Conservation (phyloP, 1,140 invertebrate genomes). For the Ptiloglossa arizonensis region DNA sequence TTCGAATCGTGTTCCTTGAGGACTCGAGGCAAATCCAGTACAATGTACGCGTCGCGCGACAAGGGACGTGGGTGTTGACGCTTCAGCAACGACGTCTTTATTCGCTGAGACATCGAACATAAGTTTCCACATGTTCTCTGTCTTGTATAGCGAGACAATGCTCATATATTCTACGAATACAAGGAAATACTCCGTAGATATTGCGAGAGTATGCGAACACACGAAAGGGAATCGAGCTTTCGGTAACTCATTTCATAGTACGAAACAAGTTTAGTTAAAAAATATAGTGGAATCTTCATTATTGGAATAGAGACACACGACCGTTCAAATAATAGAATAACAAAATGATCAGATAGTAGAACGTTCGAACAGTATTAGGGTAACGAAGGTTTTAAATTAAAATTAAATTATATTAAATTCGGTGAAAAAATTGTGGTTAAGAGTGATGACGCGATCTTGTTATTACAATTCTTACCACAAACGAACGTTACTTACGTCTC, state of each 20-base stretch:
- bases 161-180: slow-evolving; percentile 52
- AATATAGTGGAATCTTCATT: background rate
- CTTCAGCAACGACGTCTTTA: slow-evolving; percentile 67
- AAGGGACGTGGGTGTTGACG: slow-evolving; percentile 61
- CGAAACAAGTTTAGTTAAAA: background rate
- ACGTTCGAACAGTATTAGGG: too few species aligned
- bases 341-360: too few species aligned
- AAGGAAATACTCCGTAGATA: slow-evolving; percentile 15
- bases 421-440: too few species aligned
- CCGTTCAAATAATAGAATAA: background rate
- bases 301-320: background rate
- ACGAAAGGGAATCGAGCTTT: background rate
- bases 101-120: slow-evolving; percentile 65
- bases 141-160: slow-evolving; percentile 60
- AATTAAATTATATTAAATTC: too few species aligned
- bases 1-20: slow-evolving; percentile 41
- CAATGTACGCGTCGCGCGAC: slow-evolving; percentile 35
- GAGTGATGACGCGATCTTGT: too few species aligned
- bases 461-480: too few species aligned
- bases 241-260: background rate
- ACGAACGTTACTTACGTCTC: too few species aligned
- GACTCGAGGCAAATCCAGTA: slow-evolving; percentile 41
- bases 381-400: too few species aligned
- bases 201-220: background rate
- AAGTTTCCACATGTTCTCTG: slow-evolving; percentile 64